A percentile compares a stretch with the other conserved stretches of the same genome.
Evolutionary conservation across 1,140 invertebrate species (phyloP).

Genomic region (Anastrepha obliqua): DNA sequence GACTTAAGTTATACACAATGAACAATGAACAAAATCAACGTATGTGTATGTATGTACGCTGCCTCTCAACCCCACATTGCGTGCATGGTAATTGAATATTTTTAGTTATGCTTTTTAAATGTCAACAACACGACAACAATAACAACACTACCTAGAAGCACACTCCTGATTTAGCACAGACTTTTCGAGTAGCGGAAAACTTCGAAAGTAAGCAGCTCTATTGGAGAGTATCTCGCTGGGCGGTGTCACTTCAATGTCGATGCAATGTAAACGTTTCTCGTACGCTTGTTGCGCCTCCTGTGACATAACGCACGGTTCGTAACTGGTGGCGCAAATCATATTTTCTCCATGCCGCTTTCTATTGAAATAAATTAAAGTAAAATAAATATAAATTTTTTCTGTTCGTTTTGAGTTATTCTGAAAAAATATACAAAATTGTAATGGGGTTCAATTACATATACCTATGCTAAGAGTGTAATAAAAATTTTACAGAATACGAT

Average conservation of each 20-base stretch:
- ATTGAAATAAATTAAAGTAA: not conserved
- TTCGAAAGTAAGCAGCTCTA: conserved; percentile 82
- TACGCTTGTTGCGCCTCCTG: conserved; percentile 82
- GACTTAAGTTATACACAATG: not conserved
- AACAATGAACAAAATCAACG: not conserved
- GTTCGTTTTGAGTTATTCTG: no score
- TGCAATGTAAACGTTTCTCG: conserved; percentile 83
- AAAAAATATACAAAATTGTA: no score
- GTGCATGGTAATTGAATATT: not conserved
- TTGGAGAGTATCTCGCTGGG: conserved; percentile 85
- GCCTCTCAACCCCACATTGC: not conserved
- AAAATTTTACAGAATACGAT: no score
- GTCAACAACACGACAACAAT: conserved; percentile 46
- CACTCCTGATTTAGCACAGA: conserved; percentile 87
- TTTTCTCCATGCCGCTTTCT: conserved; percentile 82
- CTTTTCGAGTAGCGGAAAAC: conserved; percentile 88
- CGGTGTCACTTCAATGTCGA: conserved; percentile 86
- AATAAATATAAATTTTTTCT: not conserved
- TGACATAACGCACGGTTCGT: conserved; percentile 84
- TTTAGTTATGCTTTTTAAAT: conserved; percentile 23
- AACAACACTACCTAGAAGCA: conserved; percentile 76
- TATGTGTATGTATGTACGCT: no score
- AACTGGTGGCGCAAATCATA: conserved; percentile 84
- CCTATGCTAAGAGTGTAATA: no score
- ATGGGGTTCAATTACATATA: no score